Evolutionary conservation across 2,797 vertebrate species (phyloP).

Genomic region (Leucoraja ocellata): DNA sequence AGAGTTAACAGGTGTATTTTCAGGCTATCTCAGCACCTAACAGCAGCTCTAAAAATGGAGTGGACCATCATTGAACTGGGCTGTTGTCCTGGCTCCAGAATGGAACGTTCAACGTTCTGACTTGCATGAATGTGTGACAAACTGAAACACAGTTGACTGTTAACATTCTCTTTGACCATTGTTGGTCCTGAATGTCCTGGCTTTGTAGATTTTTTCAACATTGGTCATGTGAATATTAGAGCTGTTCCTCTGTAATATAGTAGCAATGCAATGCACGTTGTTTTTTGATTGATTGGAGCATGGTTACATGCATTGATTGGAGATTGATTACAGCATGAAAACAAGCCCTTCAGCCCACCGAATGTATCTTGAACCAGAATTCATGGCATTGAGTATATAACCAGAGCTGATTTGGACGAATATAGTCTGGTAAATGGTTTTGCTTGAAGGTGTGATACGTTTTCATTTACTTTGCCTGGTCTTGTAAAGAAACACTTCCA

Average conservation of each 20-base stretch:
- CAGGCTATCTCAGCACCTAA: no score
- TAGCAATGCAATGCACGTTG: not conserved
- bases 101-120: no score
- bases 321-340: no score
- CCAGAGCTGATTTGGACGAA: not conserved
- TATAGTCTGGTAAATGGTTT: not conserved
- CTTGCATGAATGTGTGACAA: no score
- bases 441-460: not conserved
- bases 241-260: not conserved
- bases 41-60: no score
- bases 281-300: no score
- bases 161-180: not conserved
- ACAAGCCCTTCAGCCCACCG: no score
- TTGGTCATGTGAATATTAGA: not conserved
- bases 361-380: not conserved
- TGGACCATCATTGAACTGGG: no score
- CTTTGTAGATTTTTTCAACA: not conserved
- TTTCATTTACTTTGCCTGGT: not conserved
- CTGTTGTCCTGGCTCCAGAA: no score
- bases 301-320: no score
- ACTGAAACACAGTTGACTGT: no score
- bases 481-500: slow-evolving; percentile 23
- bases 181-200: not conserved
- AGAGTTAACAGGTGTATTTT: no score
- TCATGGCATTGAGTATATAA: not conserved